These are phyloP conservation scores for Zaprionus ghesquierei DNA, from an alignment of 1,140 invertebrate genomes.

Conservation along the genomic window DNA sequence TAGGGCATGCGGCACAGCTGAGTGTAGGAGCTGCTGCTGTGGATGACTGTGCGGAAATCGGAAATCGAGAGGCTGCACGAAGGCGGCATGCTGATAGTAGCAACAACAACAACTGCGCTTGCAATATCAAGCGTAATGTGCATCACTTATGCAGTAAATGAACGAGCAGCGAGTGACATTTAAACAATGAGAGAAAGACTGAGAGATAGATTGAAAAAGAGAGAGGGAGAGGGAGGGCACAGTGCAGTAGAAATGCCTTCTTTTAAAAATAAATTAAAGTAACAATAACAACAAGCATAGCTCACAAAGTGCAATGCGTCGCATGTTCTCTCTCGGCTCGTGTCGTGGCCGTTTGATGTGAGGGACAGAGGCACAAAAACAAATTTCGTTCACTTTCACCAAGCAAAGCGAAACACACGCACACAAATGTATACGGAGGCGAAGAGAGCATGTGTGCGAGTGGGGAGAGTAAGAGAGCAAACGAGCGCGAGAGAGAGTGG, in stretches of 20 bases:
- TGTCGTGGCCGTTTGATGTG: neutral
- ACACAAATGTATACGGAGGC: too few species aligned
- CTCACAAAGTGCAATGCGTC: conserved; percentile 26
- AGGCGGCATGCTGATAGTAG: conserved; percentile 12
- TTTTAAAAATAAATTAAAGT: conserved; percentile 48
- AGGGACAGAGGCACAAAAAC: conserved; percentile 6
- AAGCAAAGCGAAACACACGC: conserved; percentile 36
- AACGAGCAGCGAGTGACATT: conserved; percentile 18
- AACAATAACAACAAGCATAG: conserved; percentile 7
- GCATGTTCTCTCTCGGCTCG: neutral
- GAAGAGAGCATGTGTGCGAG: neutral
- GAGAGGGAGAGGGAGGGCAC: neutral
- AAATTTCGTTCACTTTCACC: conserved; percentile 73
- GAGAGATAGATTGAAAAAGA: conserved; percentile 14
- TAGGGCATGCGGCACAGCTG: neutral
- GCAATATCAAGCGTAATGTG: neutral
- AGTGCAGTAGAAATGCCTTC: conserved; percentile 7
- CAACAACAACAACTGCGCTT: neutral
- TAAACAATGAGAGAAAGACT: conserved; percentile 5
- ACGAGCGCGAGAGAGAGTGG: neutral
- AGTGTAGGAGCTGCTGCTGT: conserved; percentile 9
- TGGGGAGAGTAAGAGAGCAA: conserved; percentile 4
- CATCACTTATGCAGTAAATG: conserved; percentile 18
- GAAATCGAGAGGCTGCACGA: neutral
- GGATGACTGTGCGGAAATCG: conserved; percentile 1